Evolutionary conservation across 1,140 invertebrate species (phyloP).

Genomic region (Myzus persicae): DNA sequence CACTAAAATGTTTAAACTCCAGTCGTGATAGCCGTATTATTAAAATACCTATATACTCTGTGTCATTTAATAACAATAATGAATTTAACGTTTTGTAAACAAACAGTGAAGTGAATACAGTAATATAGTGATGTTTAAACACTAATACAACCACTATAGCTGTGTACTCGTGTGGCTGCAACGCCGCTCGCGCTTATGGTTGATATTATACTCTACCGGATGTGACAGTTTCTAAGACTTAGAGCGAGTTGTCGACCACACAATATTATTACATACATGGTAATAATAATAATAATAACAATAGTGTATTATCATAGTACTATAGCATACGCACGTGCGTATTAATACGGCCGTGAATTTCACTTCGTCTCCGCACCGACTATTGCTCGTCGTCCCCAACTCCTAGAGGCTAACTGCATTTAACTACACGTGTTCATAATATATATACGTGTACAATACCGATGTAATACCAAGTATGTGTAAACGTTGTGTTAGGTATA

Average conservation of each 20-base stretch:
- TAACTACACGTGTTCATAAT: background rate
- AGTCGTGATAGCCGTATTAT: too few relatives aligned
- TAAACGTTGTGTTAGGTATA: background rate
- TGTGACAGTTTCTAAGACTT: background rate
- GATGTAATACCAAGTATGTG: background rate
- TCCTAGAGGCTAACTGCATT: background rate
- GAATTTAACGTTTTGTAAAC: too few relatives aligned
- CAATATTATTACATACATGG: background rate
- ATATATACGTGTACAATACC: background rate
- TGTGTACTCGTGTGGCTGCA: too few relatives aligned
- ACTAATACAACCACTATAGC: too few relatives aligned
- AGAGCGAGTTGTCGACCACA: background rate
- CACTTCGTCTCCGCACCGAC: too few relatives aligned
- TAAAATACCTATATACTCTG: too few relatives aligned
- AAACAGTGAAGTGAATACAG: too few relatives aligned
- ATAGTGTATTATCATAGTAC: background rate
- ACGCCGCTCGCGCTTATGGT: background rate
- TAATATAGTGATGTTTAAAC: too few relatives aligned
- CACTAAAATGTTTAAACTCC: too few relatives aligned
- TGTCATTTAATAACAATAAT: too few relatives aligned
- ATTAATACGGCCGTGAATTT: background rate
- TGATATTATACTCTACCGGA: background rate
- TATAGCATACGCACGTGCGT: background rate
- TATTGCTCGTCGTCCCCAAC: background rate
- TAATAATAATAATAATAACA: too few relatives aligned